Percentiles rank a stretch among this genome's conserved stretches.
These are phyloP conservation scores for Limenitis camilla DNA, from an alignment of 2,888 invertebrate genomes.

Conservation along the genomic window DNA sequence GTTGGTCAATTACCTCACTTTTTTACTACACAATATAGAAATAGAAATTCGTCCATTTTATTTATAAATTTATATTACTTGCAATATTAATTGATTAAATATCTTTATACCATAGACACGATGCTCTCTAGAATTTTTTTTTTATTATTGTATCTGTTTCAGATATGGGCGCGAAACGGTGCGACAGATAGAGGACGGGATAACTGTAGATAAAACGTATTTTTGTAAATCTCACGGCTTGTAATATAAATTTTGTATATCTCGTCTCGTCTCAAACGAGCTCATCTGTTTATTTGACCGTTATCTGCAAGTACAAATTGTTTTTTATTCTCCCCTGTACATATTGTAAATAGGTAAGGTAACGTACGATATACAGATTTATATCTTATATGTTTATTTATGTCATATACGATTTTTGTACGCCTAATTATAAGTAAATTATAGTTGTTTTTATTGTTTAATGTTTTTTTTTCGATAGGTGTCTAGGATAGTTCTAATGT, in stretches of 20 bases:
- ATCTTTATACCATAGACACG: no score
- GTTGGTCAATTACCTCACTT: no score
- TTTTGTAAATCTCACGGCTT: constrained; percentile 59
- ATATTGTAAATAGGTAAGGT: constrained; percentile 71
- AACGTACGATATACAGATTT: constrained; percentile 64
- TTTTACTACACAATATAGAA: no score
- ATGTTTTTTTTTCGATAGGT: constrained; percentile 38
- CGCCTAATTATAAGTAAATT: constrained; percentile 73
- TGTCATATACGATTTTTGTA: constrained; percentile 64
- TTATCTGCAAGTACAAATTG: constrained; percentile 76
- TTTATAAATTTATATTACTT: no score
- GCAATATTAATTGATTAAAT: no score
- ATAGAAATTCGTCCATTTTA: no score
- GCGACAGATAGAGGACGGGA: constrained; percentile 51
- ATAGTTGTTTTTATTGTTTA: constrained; percentile 67
- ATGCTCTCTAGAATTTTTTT: not conserved
- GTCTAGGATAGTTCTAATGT: constrained; percentile 48
- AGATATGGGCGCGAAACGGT: constrained; percentile 31
- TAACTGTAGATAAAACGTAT: constrained; percentile 35
- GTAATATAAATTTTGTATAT: constrained; percentile 46
- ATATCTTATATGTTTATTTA: constrained; percentile 69
- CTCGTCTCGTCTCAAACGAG: constrained; percentile 19
- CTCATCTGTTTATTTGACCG: constrained; percentile 2
- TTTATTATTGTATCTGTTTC: not conserved
- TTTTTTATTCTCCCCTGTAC: constrained; percentile 73